A percentile compares a stretch with the other conserved stretches of the same genome.
phyloP scores from a whole-genome alignment of 2,888 invertebrate species.

The Deladenus siricidicola region DNA sequence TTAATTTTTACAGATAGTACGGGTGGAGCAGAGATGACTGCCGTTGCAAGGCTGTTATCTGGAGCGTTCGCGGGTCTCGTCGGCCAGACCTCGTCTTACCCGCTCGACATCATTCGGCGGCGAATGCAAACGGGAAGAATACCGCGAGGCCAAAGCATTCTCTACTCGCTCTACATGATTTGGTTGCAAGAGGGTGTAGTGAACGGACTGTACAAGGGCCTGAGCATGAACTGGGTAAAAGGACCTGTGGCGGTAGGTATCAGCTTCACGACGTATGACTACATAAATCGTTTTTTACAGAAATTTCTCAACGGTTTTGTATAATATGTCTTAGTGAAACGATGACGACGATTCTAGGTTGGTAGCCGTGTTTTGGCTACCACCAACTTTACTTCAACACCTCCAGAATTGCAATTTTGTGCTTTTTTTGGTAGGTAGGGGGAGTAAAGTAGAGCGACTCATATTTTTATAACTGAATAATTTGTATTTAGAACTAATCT shows the following conservation, averaged over 20 bases:
- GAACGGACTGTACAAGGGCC: constrained; percentile 88
- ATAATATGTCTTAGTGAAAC: too few species aligned
- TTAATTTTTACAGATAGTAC: constrained; percentile 34
- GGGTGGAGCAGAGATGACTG: constrained; percentile 30
- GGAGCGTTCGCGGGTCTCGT: constrained; percentile 85
- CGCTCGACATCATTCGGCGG: constrained; percentile 79
- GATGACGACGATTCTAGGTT: too few species aligned
- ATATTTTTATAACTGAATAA: too few species aligned
- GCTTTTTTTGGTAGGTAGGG: too few species aligned
- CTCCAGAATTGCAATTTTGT: too few species aligned
- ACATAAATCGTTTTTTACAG: too few species aligned
- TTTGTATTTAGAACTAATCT: too few species aligned
- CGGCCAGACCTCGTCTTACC: constrained; percentile 87
- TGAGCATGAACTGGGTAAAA: constrained; percentile 96
- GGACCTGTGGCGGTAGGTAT: constrained; percentile 71
- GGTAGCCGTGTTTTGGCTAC: too few species aligned
- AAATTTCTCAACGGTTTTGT: too few species aligned
- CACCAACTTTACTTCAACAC: too few species aligned
- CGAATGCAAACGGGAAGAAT: constrained; percentile 52
- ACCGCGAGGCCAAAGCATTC: constrained; percentile 23
- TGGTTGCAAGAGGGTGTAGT: constrained; percentile 67
- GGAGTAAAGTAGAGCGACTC: too few species aligned
- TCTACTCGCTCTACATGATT: constrained; percentile 68
- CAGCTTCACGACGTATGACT: constrained; percentile 89
- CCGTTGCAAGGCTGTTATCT: constrained; percentile 63